These are phyloP conservation scores for Heteromormyrus szaboi DNA, from an alignment of 2,797 vertebrate species.

Conservation along the genomic window DNA sequence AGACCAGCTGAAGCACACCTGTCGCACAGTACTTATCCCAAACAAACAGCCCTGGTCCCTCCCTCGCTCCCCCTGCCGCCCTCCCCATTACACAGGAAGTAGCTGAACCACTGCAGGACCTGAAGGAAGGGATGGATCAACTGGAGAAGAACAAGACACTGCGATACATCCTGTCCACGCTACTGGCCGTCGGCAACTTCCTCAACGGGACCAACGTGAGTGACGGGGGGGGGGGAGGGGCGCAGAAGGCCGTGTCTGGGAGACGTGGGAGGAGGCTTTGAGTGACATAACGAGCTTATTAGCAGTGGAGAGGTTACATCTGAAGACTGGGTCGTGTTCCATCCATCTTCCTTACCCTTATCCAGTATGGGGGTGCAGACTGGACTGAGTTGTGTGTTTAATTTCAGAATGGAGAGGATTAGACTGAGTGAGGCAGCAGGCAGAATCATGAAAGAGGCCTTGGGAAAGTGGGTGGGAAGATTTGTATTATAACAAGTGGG, in stretches of 20 bases:
- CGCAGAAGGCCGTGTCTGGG: not conserved
- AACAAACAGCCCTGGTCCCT: not conserved
- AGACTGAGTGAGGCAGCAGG: not conserved
- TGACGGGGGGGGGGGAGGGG: constrained; percentile 18
- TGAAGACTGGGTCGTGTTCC: not conserved
- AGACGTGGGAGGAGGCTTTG: not conserved
- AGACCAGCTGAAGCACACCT: not conserved
- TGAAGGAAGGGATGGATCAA: constrained; percentile 98
- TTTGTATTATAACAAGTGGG: not conserved
- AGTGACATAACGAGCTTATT: constrained; percentile 6
- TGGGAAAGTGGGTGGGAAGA: not conserved
- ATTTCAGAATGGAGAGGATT: not conserved
- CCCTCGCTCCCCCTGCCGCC: constrained; percentile 7
- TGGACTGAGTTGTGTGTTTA: not conserved
- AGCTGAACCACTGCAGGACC: constrained; percentile 89
- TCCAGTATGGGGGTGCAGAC: not conserved
- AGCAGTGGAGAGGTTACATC: not conserved
- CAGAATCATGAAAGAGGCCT: not conserved
- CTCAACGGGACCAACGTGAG: constrained; percentile 94
- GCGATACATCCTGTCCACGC: constrained; percentile 83
- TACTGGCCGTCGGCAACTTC: constrained; percentile 93
- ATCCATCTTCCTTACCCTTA: not conserved
- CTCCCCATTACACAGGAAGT: constrained; percentile 70
- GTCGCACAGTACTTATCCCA: not conserved
- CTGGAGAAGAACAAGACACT: constrained; percentile 93